Evolutionary conservation across 2,888 invertebrate species (phyloP).

Genomic region (Synanthedon formicaeformis): DNA sequence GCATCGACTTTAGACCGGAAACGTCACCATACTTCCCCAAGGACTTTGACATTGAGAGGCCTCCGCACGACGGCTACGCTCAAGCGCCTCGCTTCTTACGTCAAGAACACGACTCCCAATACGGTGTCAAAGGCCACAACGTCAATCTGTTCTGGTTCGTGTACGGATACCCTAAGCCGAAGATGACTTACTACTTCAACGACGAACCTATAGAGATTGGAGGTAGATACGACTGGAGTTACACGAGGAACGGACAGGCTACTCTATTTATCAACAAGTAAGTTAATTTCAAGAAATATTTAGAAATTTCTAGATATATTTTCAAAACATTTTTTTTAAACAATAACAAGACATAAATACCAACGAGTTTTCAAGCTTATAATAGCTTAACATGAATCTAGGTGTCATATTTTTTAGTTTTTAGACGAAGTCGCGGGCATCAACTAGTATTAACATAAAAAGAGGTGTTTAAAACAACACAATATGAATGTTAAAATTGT

Average conservation of each 20-base stretch:
- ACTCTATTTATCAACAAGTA: conserved; percentile 89
- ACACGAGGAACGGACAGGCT: conserved; percentile 91
- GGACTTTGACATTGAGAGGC: conserved; percentile 92
- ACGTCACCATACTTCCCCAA: conserved; percentile 90
- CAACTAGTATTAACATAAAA: no score
- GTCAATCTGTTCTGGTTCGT: conserved; percentile 93
- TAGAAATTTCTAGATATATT: no score
- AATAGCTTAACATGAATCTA: not conserved
- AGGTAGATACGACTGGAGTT: conserved; percentile 87
- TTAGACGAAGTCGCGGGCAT: no score
- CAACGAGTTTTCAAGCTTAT: no score
- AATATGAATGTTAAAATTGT: not conserved
- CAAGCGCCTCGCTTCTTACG: conserved; percentile 90
- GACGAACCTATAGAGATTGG: conserved; percentile 85
- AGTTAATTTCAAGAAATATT: conserved; percentile 19
- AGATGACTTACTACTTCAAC: conserved; percentile 89
- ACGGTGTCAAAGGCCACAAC: conserved; percentile 93
- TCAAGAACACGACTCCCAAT: conserved; percentile 87
- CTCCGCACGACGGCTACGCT: conserved; percentile 85
- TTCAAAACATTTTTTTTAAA: no score
- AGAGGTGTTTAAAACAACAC: no score
- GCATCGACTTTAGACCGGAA: conserved; percentile 85
- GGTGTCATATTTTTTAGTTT: no score
- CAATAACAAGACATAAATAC: no score
- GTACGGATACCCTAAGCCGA: conserved; percentile 96